Percentiles rank a stretch among this genome's conserved stretches.
Conservation (phyloP, 1,140 invertebrate species). For the Euwallacea similis region DNA sequence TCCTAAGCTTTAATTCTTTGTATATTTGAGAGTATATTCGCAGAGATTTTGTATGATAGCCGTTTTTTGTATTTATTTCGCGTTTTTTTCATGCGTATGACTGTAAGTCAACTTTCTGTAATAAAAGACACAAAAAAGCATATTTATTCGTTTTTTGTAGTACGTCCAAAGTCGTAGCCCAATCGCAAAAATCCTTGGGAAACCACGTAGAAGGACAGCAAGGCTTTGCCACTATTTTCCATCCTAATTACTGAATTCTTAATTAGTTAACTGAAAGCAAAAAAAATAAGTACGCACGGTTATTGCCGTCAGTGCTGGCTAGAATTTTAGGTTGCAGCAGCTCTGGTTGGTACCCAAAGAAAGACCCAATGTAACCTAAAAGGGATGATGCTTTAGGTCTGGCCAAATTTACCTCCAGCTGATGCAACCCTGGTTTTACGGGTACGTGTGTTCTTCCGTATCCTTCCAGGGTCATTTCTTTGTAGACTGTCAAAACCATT, state of each 20-base stretch:
- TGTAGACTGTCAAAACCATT: conserved; percentile 51
- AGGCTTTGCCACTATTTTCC: conserved; percentile 44
- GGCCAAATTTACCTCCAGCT: conserved; percentile 43
- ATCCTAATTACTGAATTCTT: conserved; percentile 47
- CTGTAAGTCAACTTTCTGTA: conserved; percentile 26
- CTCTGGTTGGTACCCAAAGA: conserved; percentile 53
- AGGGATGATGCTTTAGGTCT: conserved; percentile 49
- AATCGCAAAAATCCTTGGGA: conserved; percentile 45
- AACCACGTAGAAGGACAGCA: conserved; percentile 44
- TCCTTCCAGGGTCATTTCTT: conserved; percentile 45
- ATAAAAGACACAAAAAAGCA: conserved; percentile 7
- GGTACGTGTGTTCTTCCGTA: conserved; percentile 51
- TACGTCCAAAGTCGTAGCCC: conserved; percentile 47
- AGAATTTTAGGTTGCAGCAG: conserved; percentile 50
- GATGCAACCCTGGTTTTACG: conserved; percentile 46
- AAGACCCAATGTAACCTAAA: conserved; percentile 49
- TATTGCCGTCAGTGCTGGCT: conserved; percentile 50
- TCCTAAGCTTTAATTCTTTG: conserved; percentile 24
- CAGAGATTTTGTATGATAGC: conserved; percentile 12
- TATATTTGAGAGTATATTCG: conserved; percentile 6
- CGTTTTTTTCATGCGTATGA: conserved; percentile 21
- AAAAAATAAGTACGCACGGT: conserved; percentile 40
- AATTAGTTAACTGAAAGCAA: background rate
- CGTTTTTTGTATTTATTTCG: conserved; percentile 29
- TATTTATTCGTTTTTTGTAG: no score